A percentile compares a stretch with the other conserved stretches of the same genome.
Conservation (phyloP, 2,888 invertebrate species). For the Orthonychiurus folsomi region DNA sequence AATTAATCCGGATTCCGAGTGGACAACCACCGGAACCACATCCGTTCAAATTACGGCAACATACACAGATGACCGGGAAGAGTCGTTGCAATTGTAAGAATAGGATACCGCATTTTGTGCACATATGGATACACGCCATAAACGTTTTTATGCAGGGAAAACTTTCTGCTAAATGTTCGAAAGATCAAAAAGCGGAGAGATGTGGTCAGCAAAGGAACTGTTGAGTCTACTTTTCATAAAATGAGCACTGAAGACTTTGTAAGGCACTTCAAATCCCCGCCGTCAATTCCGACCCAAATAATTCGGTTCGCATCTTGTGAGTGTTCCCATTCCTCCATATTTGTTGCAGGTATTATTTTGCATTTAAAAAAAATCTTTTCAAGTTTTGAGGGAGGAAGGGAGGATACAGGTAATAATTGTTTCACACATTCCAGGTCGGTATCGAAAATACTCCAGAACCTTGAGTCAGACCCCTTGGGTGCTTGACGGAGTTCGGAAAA, state of each 20-base stretch:
- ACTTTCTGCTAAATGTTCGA: background rate
- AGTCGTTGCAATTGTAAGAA: conserved; percentile 52
- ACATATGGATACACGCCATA: background rate
- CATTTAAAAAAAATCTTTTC: too few relatives aligned
- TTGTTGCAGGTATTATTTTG: conserved; percentile 52
- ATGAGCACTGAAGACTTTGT: conserved; percentile 18
- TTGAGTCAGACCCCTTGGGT: conserved; percentile 94
- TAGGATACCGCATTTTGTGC: conserved; percentile 31
- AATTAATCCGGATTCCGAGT: conserved; percentile 52
- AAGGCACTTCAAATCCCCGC: conserved; percentile 46
- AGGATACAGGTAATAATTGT: conserved; percentile 13
- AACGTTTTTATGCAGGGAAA: conserved; percentile 2
- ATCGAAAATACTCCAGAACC: conserved; percentile 71
- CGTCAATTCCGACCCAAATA: conserved; percentile 45
- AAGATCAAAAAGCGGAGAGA: background rate
- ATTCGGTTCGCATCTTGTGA: conserved; percentile 50
- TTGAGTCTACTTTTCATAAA: conserved; percentile 17
- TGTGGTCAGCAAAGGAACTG: conserved; percentile 16
- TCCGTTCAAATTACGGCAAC: conserved; percentile 54
- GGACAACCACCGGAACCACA: conserved; percentile 53
- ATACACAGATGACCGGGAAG: conserved; percentile 52
- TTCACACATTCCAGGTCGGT: conserved; percentile 53
- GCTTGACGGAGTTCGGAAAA: conserved; percentile 64
- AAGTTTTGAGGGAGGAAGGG: too few relatives aligned
- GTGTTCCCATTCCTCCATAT: conserved; percentile 55